Conservation (phyloP, 1,140 invertebrate genomes). For the Oreohelix idahoensis region DNA sequence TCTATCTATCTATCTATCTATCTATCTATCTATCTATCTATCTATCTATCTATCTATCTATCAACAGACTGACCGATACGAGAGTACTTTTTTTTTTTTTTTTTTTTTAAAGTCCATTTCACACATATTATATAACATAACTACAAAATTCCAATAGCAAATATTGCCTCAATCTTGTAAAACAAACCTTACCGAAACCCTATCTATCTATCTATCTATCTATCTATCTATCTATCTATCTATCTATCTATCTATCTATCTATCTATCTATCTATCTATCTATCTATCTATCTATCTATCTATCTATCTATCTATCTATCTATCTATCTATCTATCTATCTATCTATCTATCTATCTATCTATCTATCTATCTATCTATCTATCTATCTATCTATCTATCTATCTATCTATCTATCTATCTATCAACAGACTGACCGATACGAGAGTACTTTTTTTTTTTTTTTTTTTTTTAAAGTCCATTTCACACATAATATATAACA, state of each 20-base stretch:
- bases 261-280: background rate
- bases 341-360: background rate
- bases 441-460: background rate
- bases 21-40: background rate
- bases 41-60: no score
- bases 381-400: background rate
- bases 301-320: background rate
- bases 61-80: no score
- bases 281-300: background rate
- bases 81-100: no score
- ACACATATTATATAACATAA: no score
- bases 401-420: background rate
- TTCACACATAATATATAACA: no score
- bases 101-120: background rate
- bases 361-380: background rate
- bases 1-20: background rate
- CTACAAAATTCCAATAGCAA: no score
- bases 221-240: background rate
- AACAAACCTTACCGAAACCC: no score
- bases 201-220: background rate
- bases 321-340: background rate
- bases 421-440: no score
- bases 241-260: background rate
- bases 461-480: background rate
- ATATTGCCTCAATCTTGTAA: no score